Base-by-base conservation (phyloP, 2,113 vertebrate genomes). In the Erinaceus europaeus region DNA sequence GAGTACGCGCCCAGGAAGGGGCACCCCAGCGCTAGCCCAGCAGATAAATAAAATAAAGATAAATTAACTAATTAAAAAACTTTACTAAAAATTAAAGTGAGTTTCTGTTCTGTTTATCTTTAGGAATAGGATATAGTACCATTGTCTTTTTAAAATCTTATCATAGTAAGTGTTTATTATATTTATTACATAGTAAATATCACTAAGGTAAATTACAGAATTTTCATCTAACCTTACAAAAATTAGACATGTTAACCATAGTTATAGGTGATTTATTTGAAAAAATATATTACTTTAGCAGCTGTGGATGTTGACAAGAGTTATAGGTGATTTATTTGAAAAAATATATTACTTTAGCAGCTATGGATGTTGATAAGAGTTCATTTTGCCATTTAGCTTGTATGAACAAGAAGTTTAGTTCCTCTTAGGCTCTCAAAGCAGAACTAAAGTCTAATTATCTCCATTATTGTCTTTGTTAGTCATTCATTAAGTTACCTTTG, bases 121-220 rank as follows among this genome's bases (percentile, higher is more conserved):
- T 27, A 44, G 17, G 23, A 73, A 52, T 72, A 65, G 59, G 42
- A 77, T 50, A 21, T 46, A 46, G 10, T 29, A 67, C 10, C 40
- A 64, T 40, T 74, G 42, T 65, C 46, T 84, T 84, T 50, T 79
- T 14, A 1, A 74, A 84, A 27, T 65, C 46, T 61, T 86, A 82
- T 67, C 20, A 77, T 90, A 84, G 38, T 79, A 89, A 68, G 32
- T 77, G 69, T n/a, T n/a, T n/a, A n/a, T n/a, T n/a, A n/a, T n/a
- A n/a, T n/a, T n/a, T n/a, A n/a, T n/a, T n/a, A n/a, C n/a, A 48
- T 4, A 20, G 42, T 62, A n/a, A 68, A 9, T n/a, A n/a, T n/a
- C n/a, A n/a, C n/a, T n/a, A n/a, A n/a, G n/a, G 20, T 32, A 40
- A 86, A 50, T n/a, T 75, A 75, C 23, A 87, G 25, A 65, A 46